Conservation (phyloP, 2,113 vertebrate genomes). For the Grus americana region DNA sequence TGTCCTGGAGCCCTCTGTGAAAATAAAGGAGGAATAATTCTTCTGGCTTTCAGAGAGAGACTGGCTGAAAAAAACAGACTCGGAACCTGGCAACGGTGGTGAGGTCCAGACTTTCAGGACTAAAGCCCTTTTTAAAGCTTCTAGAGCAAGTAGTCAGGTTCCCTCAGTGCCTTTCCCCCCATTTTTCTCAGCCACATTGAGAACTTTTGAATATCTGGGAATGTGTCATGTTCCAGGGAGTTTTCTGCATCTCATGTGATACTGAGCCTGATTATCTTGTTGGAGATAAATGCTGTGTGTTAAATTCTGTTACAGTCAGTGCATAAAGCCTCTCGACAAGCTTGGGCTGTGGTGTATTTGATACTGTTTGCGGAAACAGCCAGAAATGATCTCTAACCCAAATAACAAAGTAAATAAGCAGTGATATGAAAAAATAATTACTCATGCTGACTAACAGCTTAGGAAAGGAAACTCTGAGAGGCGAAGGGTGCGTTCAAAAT, state of each 20-base stretch:
- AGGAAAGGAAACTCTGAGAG: neutral
- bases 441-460: neutral
- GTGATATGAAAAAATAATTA: neutral
- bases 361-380: neutral
- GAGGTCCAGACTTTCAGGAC: neutral
- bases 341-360: neutral
- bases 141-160: neutral
- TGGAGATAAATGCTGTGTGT: neutral
- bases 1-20: neutral
- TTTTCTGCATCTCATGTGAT: neutral
- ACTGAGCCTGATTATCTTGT: neutral
- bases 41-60: neutral
- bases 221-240: neutral
- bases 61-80: neutral
- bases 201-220: neutral
- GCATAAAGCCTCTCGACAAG: neutral
- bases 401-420: neutral
- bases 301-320: neutral
- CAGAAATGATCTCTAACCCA: neutral
- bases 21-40: neutral
- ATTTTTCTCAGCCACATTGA: neutral
- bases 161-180: neutral
- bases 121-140: neutral
- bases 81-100: fast-evolving
- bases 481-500: neutral